Base-by-base conservation (phyloP, 2,113 vertebrate species). In the Scomber japonicus region DNA sequence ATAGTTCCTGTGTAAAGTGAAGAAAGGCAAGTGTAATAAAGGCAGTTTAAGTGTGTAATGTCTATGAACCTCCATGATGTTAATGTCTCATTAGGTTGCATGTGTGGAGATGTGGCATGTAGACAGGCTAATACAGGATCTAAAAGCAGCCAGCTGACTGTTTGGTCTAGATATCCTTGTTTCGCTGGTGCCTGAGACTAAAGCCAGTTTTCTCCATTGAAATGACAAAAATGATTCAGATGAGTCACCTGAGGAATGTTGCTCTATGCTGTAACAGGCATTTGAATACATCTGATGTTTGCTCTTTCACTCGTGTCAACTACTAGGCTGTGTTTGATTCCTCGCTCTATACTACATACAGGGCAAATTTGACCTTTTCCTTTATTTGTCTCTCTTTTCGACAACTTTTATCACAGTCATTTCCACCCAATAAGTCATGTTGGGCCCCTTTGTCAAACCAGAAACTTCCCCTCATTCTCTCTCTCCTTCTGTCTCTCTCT, bases 161-260 rank as follows among this genome's bases (percentile, higher is more conserved):
- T 35, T 35, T 35, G 31, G 31, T 70, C 13, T 78, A 61, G 50
- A 72, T 71, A 17, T 71, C 31, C n/a, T 59, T 71, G 72, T 79
- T 62, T 74, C 66, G 63, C 59, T 67, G 67, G 75, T 61, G 87
- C 75, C 70, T 72, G 68, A 90, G 78, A 82, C 89, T 85, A 82
- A 82, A 80, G 74, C 55, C 69, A 31, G 48, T 62, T 62, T 54
- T 64, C n/a, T 68, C 75, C 27, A 67, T 17, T 83, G 35, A 77
- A 76, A 81, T 82, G 78, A 88, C 68, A 83, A 77, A 77, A 80
- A 89, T 81, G 74, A 53, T 79, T 81, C 79, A 78, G 80, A 83
- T 89, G 84, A 84, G 71, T 93, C 85, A 91, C 89, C 91, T 91
- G 91, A 94, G 88, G 91, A 89, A 84, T 70, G 61, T 56, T 84